Evolutionary conservation across 2,888 invertebrate genomes (phyloP).

Genomic region (Agrochola lota): DNA sequence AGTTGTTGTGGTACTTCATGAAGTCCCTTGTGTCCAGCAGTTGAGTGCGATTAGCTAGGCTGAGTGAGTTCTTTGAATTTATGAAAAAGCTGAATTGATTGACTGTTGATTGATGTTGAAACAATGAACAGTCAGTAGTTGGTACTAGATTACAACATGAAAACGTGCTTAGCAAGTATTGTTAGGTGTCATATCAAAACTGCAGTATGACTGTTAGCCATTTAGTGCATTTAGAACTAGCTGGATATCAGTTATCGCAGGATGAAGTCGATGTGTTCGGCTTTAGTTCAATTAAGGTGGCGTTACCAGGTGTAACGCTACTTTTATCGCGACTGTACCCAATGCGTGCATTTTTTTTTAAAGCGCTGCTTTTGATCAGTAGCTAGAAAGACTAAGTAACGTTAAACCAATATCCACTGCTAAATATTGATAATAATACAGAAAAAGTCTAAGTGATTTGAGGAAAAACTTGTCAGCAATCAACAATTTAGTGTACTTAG

Average conservation of each 20-base stretch:
- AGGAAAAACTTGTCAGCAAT: background rate
- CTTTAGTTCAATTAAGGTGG: slow-evolving; percentile 5
- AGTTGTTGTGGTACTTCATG: background rate
- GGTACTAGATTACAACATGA: slow-evolving; percentile 11
- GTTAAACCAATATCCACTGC: background rate
- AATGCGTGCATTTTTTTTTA: background rate
- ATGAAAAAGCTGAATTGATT: slow-evolving; percentile 1
- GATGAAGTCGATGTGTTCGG: slow-evolving; percentile 9
- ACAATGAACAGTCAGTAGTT: background rate
- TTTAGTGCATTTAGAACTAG: slow-evolving; percentile 5
- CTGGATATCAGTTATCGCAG: slow-evolving; percentile 2
- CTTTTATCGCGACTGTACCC: slow-evolving; percentile 7
- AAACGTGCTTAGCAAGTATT: slow-evolving; percentile 6
- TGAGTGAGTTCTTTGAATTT: background rate
- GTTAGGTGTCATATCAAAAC: background rate
- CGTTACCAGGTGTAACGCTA: slow-evolving; percentile 7
- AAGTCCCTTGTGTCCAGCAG: background rate
- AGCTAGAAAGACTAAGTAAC: background rate
- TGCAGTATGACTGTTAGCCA: background rate
- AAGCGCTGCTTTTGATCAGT: background rate
- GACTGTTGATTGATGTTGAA: background rate
- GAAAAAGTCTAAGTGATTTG: background rate
- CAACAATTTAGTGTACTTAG: background rate
- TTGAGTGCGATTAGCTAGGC: background rate
- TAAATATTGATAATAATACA: background rate